phyloP scores from a whole-genome alignment of 2,888 invertebrate species.

The Trissolcus japonicus region DNA sequence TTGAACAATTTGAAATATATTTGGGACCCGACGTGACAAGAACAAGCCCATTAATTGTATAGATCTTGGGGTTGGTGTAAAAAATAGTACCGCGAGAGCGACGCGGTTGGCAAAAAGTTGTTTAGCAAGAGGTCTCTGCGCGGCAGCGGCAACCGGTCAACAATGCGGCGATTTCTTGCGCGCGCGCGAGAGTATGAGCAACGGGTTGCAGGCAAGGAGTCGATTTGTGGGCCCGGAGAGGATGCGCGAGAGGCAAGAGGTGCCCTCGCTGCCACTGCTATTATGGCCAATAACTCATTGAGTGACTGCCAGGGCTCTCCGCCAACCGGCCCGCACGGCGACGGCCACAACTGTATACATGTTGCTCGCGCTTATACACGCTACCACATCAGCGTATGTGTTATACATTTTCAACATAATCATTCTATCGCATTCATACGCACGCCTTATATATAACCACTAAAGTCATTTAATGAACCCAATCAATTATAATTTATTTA shows the following conservation, averaged over 20 bases:
- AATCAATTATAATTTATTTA: conserved; percentile 43
- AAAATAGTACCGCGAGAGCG: conserved; percentile 19
- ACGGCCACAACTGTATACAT: conserved; percentile 66
- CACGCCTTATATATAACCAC: conserved; percentile 15
- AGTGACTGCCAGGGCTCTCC: conserved; percentile 74
- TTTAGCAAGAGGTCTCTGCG: conserved; percentile 31
- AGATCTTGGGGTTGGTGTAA: conserved; percentile 2
- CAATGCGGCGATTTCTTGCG: conserved; percentile 54
- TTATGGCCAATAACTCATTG: conserved; percentile 77
- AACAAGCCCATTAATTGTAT: conserved; percentile 18
- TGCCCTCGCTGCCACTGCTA: conserved; percentile 74
- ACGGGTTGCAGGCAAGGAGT: conserved; percentile 59
- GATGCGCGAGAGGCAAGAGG: conserved; percentile 58
- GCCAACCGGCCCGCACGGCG: conserved; percentile 64
- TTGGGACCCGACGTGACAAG: conserved; percentile 8
- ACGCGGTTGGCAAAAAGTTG: conserved; percentile 28
- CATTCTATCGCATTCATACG: conserved; percentile 38
- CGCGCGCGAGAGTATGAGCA: conserved; percentile 32
- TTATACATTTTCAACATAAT: conserved; percentile 50
- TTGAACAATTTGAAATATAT: too few species aligned
- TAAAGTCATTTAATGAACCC: conserved; percentile 40
- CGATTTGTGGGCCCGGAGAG: conserved; percentile 65
- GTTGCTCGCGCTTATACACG: conserved; percentile 63
- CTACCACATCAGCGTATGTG: conserved; percentile 61
- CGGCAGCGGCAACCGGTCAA: conserved; percentile 24